These are phyloP conservation scores for Columba guinea DNA, from an alignment of 2,797 vertebrate genomes.

Conservation along the genomic window DNA sequence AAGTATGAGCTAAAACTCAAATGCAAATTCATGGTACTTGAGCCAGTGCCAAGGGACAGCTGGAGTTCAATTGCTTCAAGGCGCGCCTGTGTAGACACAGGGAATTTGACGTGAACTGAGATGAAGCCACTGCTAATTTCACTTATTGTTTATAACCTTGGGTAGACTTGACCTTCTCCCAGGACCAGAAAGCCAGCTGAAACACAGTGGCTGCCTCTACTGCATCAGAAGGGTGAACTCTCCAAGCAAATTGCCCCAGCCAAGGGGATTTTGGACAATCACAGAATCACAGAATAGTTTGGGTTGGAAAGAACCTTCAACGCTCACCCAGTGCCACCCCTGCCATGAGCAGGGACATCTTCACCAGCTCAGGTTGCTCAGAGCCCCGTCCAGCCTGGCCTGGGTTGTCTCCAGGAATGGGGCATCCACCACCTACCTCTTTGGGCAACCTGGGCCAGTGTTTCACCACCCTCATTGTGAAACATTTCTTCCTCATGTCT, in stretches of 20 bases:
- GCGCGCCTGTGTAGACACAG: neutral
- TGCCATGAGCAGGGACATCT: too few relatives aligned
- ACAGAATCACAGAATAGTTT: too few relatives aligned
- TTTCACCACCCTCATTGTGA: too few relatives aligned
- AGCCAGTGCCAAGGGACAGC: conserved; percentile 33
- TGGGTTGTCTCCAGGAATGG: too few relatives aligned
- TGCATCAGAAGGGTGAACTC: neutral
- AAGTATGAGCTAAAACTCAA: conserved; percentile 18
- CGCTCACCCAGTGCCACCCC: too few relatives aligned
- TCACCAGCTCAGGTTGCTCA: too few relatives aligned
- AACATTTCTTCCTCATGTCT: too few relatives aligned
- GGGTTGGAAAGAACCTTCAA: too few relatives aligned
- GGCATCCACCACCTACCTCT: too few relatives aligned
- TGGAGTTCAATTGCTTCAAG: conserved; percentile 22
- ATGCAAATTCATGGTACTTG: conserved; percentile 43
- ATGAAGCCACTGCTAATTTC: conserved; percentile 60
- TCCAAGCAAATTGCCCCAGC: neutral
- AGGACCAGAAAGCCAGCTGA: conserved; percentile 8
- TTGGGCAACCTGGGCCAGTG: too few relatives aligned
- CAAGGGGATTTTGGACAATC: neutral
- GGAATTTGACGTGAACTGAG: conserved; percentile 60
- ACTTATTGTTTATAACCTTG: conserved; percentile 38
- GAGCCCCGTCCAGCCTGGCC: too few relatives aligned
- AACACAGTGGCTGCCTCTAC: neutral
- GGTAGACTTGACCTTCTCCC: conserved; percentile 7